These are phyloP conservation scores for Limonius californicus DNA, from an alignment of 1,140 invertebrate genomes.

Conservation along the genomic window DNA sequence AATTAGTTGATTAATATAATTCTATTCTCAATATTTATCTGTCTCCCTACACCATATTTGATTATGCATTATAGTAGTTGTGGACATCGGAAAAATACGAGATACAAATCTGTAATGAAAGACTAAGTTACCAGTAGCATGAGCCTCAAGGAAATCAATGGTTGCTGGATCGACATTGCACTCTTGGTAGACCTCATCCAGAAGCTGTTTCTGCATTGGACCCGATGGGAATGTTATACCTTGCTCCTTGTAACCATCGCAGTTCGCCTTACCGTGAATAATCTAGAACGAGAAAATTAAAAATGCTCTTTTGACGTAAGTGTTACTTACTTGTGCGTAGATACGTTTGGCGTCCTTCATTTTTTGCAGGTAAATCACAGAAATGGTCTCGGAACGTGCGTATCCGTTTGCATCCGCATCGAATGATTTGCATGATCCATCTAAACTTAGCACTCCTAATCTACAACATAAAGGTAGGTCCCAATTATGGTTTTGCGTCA, in stretches of 20 bases:
- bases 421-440: slow-evolving; percentile 87
- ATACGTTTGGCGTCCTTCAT: slow-evolving; percentile 70
- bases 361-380: slow-evolving; percentile 77
- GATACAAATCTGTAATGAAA: too few species aligned
- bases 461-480: slow-evolving; percentile 50
- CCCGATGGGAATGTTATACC: slow-evolving; percentile 92
- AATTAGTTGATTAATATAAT: too few species aligned
- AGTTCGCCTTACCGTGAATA: slow-evolving; percentile 63
- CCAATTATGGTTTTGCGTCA: too few species aligned
- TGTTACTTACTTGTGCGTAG: slow-evolving; percentile 51
- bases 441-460: slow-evolving; percentile 77
- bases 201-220: slow-evolving; percentile 69
- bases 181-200: slow-evolving; percentile 64
- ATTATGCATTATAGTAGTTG: too few species aligned
- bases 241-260: slow-evolving; percentile 70
- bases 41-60: too few species aligned
- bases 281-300: slow-evolving; percentile 37
- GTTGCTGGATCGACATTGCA: slow-evolving; percentile 55
- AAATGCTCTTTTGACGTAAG: too few species aligned
- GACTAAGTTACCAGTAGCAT: slow-evolving; percentile 55
- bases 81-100: too few species aligned
- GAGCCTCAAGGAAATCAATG: slow-evolving; percentile 68
- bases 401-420: slow-evolving; percentile 78
- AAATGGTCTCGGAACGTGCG: slow-evolving; percentile 72
- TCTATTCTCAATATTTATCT: too few species aligned